Conservation (phyloP, 2,888 invertebrate species). For the Chrysopilus asiliformis region DNA sequence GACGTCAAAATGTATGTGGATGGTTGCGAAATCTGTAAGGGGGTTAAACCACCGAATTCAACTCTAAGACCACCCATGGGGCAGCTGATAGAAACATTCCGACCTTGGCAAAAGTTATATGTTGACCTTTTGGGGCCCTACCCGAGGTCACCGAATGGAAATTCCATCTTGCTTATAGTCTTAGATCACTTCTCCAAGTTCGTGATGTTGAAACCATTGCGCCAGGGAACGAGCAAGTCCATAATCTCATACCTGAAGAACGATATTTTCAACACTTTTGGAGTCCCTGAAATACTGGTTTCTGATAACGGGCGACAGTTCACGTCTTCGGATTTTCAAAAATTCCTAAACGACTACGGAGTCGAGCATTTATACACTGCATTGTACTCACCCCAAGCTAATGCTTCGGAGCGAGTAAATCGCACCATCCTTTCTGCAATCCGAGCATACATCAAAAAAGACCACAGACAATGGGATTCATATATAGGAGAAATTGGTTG, state of each 20-base stretch:
- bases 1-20: constrained; percentile 10
- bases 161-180: constrained; percentile 6
- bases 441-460: constrained; percentile 16
- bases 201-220: constrained; percentile 5
- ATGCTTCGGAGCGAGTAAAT: constrained; percentile 23
- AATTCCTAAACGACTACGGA: constrained; percentile 12
- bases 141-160: constrained; percentile 5
- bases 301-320: constrained; percentile 22
- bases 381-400: constrained; percentile 23
- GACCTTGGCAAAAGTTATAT: constrained; percentile 11
- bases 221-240: constrained; percentile 3
- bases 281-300: constrained; percentile 17
- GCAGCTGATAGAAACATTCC: constrained; percentile 1
- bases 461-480: constrained; percentile 19
- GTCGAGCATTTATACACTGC: constrained; percentile 14
- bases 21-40: constrained; percentile 11
- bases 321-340: constrained; percentile 10
- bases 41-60: constrained; percentile 6
- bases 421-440: constrained; percentile 21
- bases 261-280: constrained; percentile 19
- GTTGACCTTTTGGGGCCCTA: constrained; percentile 13
- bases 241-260: constrained; percentile 7
- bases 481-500: constrained; percentile 18
- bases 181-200: constrained; percentile 12
- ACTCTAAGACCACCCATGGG: constrained; percentile 10